These are phyloP conservation scores for Cerceris rybyensis DNA, from an alignment of 2,888 invertebrate species.

Conservation along the genomic window DNA sequence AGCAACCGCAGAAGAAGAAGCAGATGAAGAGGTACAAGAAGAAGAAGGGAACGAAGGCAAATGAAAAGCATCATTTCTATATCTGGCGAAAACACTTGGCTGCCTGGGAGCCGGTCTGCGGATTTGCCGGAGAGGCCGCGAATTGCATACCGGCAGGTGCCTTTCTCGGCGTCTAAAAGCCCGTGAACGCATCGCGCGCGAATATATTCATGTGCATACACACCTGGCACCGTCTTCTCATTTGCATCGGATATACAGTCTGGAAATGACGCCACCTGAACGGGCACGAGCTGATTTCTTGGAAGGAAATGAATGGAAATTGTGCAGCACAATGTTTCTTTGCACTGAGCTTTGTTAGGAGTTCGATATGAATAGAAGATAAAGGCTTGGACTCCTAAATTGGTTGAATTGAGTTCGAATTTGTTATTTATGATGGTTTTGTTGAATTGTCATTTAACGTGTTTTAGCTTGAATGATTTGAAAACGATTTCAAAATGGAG, in stretches of 20 bases:
- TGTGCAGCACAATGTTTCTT: no score
- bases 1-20: no score
- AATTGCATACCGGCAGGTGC: slow-evolving; percentile 58
- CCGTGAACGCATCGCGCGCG: slow-evolving; percentile 41
- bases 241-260: slow-evolving; percentile 61
- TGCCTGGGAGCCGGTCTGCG: slow-evolving; percentile 49
- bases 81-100: slow-evolving; percentile 32
- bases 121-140: slow-evolving; percentile 55
- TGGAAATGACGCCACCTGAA: slow-evolving; percentile 2
- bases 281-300: no score
- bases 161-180: slow-evolving; percentile 49
- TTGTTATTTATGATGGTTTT: no score
- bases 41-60: not conserved
- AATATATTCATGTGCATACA: slow-evolving; percentile 12
- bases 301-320: no score
- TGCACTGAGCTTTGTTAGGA: no score
- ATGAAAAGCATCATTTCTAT: slow-evolving; percentile 7
- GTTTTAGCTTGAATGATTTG: no score
- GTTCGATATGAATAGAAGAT: no score
- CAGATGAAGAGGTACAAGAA: not conserved
- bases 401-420: no score
- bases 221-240: slow-evolving; percentile 19
- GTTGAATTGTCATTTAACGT: no score
- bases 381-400: no score
- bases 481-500: no score